Base-by-base conservation (phyloP, 2,113 vertebrate species). In the Poeciliopsis prolifica region DNA sequence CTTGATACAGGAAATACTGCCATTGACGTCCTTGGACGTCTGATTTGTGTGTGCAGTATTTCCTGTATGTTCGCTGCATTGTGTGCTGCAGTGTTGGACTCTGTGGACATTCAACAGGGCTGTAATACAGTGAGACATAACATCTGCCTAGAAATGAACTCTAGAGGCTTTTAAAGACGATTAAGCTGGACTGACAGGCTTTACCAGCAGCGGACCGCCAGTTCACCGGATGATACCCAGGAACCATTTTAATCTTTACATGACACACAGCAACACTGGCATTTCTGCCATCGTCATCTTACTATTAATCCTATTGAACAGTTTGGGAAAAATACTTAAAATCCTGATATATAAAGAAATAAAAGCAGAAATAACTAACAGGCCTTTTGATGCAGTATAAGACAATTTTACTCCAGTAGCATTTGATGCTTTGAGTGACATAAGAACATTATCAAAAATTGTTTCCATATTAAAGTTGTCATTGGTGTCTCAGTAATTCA, bases 171-270 rank as follows among this genome's bases (percentile, higher is more conserved):
- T 81, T 77, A 42, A 65, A 70, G 61, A 48, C 78, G 80, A 87
- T 82, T 80, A 73, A 76, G 72, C 85, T 78, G 72, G 78, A 88
- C 77, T 84, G 37, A 71, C 58, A 80, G 72, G 71, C 74, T 85
- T 80, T 77, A 79, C 61, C 67, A 84, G 77, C 71, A 44, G 22
- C 42, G 80, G 64, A 30, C 71, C 40, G 80, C 66, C 13, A n/a
- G 63, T 85, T 15, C 71, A 29, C 68, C 68, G 61, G 65, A 28
- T 70, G 77, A 77, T 78, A 84, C 80, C 74, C 86, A 62, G 70
- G 74, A 85, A 68, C 81, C 51, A 65, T 76, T 84, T 89, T 81
- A 76, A 82, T 88, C 70, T 75, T 51, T 64, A 42, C n/a, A 79
- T 84, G 77, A 86, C 81, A 78, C 73, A 77, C 42, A 82, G 69